These are phyloP conservation scores for Furcula furcula DNA, from an alignment of 2,888 invertebrate species.

Conservation along the genomic window DNA sequence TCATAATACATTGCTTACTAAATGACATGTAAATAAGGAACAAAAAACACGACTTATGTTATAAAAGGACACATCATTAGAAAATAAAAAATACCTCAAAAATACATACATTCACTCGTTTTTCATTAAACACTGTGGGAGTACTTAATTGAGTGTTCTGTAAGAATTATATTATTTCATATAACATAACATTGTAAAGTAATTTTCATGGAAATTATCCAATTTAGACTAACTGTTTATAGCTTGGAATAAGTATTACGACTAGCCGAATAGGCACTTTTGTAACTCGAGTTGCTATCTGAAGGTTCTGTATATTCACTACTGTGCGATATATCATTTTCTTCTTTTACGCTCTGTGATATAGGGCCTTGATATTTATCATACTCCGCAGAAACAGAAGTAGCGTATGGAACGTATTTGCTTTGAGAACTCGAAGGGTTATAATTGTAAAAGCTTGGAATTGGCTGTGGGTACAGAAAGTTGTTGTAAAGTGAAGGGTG, in stretches of 20 bases:
- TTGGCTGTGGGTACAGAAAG: conserved; percentile 53
- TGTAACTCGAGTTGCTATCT: conserved; percentile 56
- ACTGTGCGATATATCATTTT: conserved; percentile 54
- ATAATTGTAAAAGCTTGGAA: conserved; percentile 64
- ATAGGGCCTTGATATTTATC: conserved; percentile 53
- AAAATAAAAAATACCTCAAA: too few species aligned
- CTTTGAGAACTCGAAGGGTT: conserved; percentile 61
- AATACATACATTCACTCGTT: too few species aligned
- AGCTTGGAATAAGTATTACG: conserved; percentile 53
- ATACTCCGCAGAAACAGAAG: conserved; percentile 51
- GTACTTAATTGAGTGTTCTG: too few species aligned
- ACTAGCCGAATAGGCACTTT: conserved; percentile 51
- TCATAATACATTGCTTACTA: too few species aligned
- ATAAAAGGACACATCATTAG: too few species aligned
- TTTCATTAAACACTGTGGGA: too few species aligned
- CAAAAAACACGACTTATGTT: too few species aligned
- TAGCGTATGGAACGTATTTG: conserved; percentile 52
- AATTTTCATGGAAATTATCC: not conserved
- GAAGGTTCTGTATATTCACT: conserved; percentile 56
- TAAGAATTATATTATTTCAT: too few species aligned
- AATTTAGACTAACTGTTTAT: conserved; percentile 19
- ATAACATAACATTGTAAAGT: too few species aligned
- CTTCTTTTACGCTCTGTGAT: conserved; percentile 57
- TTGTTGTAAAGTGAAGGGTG: conserved; percentile 60
- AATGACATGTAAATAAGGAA: too few species aligned